phyloP scores from a whole-genome alignment of 2,797 vertebrate species.

The Monodelphis domestica region DNA sequence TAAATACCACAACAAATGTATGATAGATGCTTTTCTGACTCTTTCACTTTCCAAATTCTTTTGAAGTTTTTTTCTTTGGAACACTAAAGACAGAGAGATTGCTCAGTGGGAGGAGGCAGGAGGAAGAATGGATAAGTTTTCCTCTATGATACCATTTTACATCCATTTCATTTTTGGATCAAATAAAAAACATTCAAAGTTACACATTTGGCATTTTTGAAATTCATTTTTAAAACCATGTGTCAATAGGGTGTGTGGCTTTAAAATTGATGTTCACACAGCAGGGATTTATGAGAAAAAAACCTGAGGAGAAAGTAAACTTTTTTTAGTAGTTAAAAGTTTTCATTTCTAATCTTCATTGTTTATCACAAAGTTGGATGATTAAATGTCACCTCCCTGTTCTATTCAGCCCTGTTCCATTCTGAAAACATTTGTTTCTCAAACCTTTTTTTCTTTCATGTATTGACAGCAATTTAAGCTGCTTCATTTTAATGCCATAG shows the following conservation, averaged over 20 bases:
- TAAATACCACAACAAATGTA: constrained; percentile 58
- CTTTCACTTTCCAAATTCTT: constrained; percentile 65
- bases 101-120: constrained; percentile 37
- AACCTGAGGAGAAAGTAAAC: not conserved
- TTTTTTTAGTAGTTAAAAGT: constrained; percentile 41
- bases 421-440: constrained; percentile 32
- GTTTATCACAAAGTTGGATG: constrained; percentile 22
- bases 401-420: not conserved
- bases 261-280: constrained; percentile 27
- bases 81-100: constrained; percentile 16
- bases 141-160: constrained; percentile 64
- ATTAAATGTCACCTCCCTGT: not conserved
- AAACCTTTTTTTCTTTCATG: not conserved
- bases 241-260: not conserved
- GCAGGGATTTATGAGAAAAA: not conserved
- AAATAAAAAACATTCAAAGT: constrained; percentile 42
- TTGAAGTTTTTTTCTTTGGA: constrained; percentile 45
- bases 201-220: constrained; percentile 44
- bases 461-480: constrained; percentile 30
- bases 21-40: constrained; percentile 43
- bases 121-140: not conserved
- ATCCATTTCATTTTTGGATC: constrained; percentile 43
- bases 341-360: constrained; percentile 28
- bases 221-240: constrained; percentile 56
- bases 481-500: constrained; percentile 31